Percentiles rank a stretch among this genome's conserved stretches.
phyloP scores from a whole-genome alignment of 2,797 vertebrate genomes.

The Characodon lateralis region DNA sequence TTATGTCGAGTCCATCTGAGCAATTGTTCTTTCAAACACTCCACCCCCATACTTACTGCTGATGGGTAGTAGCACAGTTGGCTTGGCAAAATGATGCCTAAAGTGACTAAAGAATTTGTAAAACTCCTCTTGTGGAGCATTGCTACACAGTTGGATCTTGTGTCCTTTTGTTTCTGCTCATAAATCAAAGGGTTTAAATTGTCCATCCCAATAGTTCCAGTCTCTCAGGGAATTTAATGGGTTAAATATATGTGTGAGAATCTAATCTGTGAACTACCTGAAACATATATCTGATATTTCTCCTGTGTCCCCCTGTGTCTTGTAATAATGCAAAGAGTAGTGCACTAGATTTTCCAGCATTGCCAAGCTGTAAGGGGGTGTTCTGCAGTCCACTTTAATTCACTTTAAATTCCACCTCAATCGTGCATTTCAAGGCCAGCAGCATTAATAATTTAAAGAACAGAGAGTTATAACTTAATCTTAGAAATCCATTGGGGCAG shows the following conservation, averaged over 20 bases:
- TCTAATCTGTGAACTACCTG: background rate
- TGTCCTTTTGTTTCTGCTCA: background rate
- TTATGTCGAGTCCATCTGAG: slow-evolving; percentile 18
- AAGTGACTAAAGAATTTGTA: slow-evolving; percentile 20
- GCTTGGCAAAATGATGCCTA: slow-evolving; percentile 6
- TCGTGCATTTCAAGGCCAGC: slow-evolving; percentile 8
- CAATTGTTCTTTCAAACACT: slow-evolving; percentile 14
- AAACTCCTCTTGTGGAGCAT: background rate
- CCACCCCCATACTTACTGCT: slow-evolving; percentile 22
- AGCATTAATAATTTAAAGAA: slow-evolving; percentile 23
- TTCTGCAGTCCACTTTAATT: slow-evolving; percentile 3
- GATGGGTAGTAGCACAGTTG: slow-evolving; percentile 20
- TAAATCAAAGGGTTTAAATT: background rate
- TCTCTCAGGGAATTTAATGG: slow-evolving; percentile 13
- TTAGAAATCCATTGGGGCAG: slow-evolving; percentile 11
- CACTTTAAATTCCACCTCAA: slow-evolving; percentile 14
- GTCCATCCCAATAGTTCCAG: background rate
- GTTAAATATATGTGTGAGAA: slow-evolving; percentile 2
- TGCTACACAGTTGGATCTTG: background rate
- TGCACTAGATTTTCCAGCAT: slow-evolving; percentile 6
- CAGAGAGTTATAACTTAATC: slow-evolving; percentile 14
- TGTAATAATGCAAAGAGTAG: slow-evolving; percentile 2
- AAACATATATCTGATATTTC: slow-evolving; percentile 16
- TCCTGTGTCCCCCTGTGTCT: background rate
- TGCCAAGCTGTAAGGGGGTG: slow-evolving; percentile 2